A percentile compares a stretch with the other conserved stretches of the same genome.
Conservation (phyloP, 2,888 invertebrate genomes). For the Callimorpha dominula region DNA sequence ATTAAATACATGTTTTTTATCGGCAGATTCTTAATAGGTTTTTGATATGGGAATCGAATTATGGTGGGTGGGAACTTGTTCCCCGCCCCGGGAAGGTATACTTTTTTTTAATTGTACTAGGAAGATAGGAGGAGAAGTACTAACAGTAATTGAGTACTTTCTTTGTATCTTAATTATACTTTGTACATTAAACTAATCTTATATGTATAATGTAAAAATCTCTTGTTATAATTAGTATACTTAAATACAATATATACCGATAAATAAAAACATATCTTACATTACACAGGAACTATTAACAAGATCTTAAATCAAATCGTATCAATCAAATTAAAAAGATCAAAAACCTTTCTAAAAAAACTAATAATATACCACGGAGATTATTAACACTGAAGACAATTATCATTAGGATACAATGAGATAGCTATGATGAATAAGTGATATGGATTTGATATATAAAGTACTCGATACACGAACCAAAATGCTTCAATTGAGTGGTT, state of each 20-base stretch:
- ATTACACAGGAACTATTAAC: slow-evolving; percentile 16
- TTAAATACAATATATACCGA: too few relatives aligned
- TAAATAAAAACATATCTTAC: neutral
- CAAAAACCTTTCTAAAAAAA: slow-evolving; percentile 52
- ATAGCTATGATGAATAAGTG: slow-evolving; percentile 61
- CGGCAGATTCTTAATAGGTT: slow-evolving; percentile 20
- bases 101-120: neutral
- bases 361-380: slow-evolving; percentile 66
- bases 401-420: slow-evolving; percentile 64
- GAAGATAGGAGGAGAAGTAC: too few relatives aligned
- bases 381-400: slow-evolving; percentile 69
- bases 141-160: too few relatives aligned
- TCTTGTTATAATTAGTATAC: too few relatives aligned
- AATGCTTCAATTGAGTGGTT: neutral
- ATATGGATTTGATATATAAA: slow-evolving; percentile 40
- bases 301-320: slow-evolving; percentile 29
- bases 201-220: too few relatives aligned
- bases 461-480: slow-evolving; percentile 13
- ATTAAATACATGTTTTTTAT: slow-evolving; percentile 56
- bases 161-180: too few relatives aligned
- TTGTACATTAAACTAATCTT: too few relatives aligned
- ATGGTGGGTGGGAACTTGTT: slow-evolving; percentile 4
- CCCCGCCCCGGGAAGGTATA: neutral
- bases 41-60: slow-evolving; percentile 10
- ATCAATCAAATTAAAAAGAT: slow-evolving; percentile 44